Conservation (phyloP, 1,140 invertebrate genomes). For the Pseudomyrmex cubaensis region DNA sequence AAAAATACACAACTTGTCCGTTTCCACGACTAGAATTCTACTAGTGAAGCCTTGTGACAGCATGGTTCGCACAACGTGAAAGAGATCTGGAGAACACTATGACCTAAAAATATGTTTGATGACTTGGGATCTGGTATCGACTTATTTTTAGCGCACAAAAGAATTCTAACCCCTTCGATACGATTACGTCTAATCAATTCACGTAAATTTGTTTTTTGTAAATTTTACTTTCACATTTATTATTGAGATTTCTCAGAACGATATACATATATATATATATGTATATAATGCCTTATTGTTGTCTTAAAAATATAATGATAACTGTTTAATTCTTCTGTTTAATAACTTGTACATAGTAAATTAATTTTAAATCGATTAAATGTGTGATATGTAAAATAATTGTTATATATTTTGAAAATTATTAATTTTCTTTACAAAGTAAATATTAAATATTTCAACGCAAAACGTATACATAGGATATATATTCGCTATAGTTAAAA, state of each 20-base stretch:
- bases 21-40: background rate
- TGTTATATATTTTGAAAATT: no score
- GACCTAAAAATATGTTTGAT: conserved; percentile 58
- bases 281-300: conserved; percentile 8
- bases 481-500: no score
- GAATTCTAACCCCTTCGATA: conserved; percentile 62
- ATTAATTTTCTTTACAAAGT: no score
- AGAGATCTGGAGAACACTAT: conserved; percentile 36
- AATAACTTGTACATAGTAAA: no score
- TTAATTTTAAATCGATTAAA: no score
- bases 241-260: background rate
- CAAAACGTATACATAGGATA: no score
- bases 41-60: conserved; percentile 1
- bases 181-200: conserved; percentile 25
- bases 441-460: no score
- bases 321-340: no score
- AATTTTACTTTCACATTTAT: conserved; percentile 1
- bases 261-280: background rate
- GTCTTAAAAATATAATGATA: no score
- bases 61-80: background rate
- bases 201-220: background rate
- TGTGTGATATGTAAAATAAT: no score
- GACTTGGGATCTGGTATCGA: conserved; percentile 38
- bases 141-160: conserved; percentile 64
- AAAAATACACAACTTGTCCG: background rate